A percentile compares a stretch with the other conserved stretches of the same genome.
phyloP scores from a whole-genome alignment of 2,113 vertebrate species.

The Elachura formosa region DNA sequence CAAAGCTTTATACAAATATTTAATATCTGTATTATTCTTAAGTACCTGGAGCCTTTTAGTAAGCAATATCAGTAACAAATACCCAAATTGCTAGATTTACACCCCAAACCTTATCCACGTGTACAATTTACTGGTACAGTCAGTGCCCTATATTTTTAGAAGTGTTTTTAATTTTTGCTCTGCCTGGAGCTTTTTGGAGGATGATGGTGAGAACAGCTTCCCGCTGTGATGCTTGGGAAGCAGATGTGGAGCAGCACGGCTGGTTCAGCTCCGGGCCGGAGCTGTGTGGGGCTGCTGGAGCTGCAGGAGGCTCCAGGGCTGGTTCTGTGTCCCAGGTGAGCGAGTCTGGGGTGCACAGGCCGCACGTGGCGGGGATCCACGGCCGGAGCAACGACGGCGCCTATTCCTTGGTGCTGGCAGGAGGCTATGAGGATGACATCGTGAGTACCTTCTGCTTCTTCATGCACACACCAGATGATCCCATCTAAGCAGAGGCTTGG shows the following conservation, averaged over 20 bases:
- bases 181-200: neutral
- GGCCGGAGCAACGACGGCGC: slow-evolving; percentile 94
- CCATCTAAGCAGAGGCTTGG: neutral
- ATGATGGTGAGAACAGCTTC: neutral
- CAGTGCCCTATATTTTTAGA: neutral
- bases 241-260: neutral
- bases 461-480: neutral
- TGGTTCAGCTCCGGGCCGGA: rapidly evolving
- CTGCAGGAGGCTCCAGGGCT: neutral
- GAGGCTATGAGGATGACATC: slow-evolving; percentile 95
- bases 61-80: neutral
- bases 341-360: slow-evolving; percentile 90
- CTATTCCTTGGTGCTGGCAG: slow-evolving; percentile 92
- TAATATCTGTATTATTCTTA: neutral
- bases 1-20: neutral
- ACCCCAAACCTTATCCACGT: neutral
- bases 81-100: neutral
- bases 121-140: neutral
- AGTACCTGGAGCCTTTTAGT: neutral
- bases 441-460: slow-evolving; percentile 65
- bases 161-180: neutral
- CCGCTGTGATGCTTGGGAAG: rapidly evolving
- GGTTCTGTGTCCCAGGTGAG: slow-evolving; percentile 77
- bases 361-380: slow-evolving; percentile 94
- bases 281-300: rapidly evolving